Evolutionary conservation across 2,113 vertebrate species (phyloP).

Genomic region (Piprites chloris): DNA sequence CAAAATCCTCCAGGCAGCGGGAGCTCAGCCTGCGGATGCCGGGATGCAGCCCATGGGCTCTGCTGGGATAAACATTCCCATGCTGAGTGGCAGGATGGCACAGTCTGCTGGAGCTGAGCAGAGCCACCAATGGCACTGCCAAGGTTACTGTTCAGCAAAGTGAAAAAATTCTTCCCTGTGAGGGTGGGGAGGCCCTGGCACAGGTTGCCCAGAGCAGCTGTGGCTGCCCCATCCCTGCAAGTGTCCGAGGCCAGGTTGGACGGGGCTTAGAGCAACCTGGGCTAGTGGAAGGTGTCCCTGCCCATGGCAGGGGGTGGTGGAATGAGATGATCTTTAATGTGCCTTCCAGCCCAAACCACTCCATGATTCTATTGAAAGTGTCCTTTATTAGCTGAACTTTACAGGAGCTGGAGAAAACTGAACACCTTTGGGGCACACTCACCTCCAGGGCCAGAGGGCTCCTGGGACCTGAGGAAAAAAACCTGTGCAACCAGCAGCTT

Average conservation of each 20-base stretch:
- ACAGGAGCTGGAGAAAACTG: not conserved
- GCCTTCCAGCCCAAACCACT: not conserved
- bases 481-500: not conserved
- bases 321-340: not conserved
- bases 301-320: not conserved
- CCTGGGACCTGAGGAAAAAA: not conserved
- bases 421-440: not conserved
- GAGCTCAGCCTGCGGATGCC: not conserved
- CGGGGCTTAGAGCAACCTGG: fast-evolving
- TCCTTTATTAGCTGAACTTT: not conserved
- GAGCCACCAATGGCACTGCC: not conserved
- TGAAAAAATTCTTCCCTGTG: not conserved
- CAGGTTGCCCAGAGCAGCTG: not conserved
- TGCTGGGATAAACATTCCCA: fast-evolving
- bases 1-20: not conserved
- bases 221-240: not conserved
- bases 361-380: not conserved
- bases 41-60: not conserved
- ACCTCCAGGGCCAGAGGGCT: not conserved
- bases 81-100: not conserved
- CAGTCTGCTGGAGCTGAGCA: fast-evolving
- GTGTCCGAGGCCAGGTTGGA: not conserved
- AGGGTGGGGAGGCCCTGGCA: not conserved
- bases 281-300: not conserved
- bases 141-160: not conserved